phyloP scores from a whole-genome alignment of 2,797 vertebrate species.

The Gallirallus australis region DNA sequence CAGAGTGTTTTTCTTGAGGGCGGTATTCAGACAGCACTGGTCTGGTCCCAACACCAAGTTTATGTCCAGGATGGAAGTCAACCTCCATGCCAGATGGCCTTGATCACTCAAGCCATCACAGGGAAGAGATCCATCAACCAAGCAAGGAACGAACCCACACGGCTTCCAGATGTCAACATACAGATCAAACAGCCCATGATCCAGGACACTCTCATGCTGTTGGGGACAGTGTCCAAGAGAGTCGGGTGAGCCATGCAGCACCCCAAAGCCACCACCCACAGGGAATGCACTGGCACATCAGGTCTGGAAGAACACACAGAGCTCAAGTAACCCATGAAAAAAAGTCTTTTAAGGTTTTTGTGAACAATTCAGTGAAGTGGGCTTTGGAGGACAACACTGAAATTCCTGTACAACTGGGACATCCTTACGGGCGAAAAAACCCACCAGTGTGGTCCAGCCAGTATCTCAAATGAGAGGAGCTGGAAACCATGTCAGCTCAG shows the following conservation, averaged over 20 bases:
- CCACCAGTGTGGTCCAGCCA: not conserved
- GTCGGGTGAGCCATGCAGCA: accelerated
- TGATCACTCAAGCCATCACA: not conserved
- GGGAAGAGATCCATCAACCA: not conserved
- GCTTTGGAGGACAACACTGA: not conserved
- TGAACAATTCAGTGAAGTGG: not conserved
- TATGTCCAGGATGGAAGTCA: not conserved
- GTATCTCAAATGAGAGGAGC: not conserved
- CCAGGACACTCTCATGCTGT: not conserved
- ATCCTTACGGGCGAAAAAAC: not conserved
- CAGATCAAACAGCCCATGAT: not conserved
- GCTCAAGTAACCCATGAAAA: not conserved
- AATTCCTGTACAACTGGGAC: not conserved
- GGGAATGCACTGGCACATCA: too few species aligned
- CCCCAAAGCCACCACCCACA: not conserved
- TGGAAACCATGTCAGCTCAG: not conserved
- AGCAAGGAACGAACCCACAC: not conserved
- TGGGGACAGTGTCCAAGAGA: not conserved
- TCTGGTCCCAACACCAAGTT: accelerated
- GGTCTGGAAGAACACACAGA: not conserved
- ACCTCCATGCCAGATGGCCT: accelerated
- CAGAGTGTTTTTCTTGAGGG: not conserved
- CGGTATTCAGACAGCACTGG: not conserved
- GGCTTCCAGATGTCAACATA: not conserved
- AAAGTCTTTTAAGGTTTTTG: not conserved